Base-by-base conservation (phyloP, 2,888 invertebrate species). In the Pollenia labialis region DNA sequence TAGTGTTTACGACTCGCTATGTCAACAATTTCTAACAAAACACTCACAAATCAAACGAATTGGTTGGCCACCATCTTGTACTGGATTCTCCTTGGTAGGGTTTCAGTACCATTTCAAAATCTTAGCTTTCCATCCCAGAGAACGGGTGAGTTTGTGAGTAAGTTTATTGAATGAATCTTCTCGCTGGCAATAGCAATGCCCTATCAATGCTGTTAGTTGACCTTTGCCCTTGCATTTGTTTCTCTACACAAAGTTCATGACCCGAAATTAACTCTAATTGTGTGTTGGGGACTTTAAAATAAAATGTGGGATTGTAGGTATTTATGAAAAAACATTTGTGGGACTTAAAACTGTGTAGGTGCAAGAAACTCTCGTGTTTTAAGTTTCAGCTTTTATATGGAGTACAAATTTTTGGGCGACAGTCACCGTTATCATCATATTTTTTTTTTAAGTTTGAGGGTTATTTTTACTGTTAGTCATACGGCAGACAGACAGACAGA, bases 191-290 rank as follows among this genome's bases (percentile, higher is more conserved):
- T 71, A 66, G 76, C 86, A 87, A 76, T 80, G 86, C 48, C 76
- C 86, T 72, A 52, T 72, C 71, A 83, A 81, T 83, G 83, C 71
- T 83, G 75, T 86, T 76, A 54, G 64, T 72, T 81, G 87, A 87
- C 81, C 87, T 87, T 87, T 87, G 87, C 66, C 83, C 80, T 77
- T 74, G 81, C 60, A 60, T 32, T 66, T 16, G 68, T 18, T 48
- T 76, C 46, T 74, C 44, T 71, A 50, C 8, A 64, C 16, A 86
- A 66, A 83, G 83, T 86, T 86, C 80, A 86, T 64, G 71, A 48
- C 52, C 42, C 12, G 23, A 52, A 52, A 54, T 11, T 62, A 40
- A 16, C 54, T 18, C 40, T 75, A 60, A 23, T 32, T 71, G n/a
- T 7, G 18, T 66, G n/a, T 48, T 48, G 44, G 40, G 46, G 68